Evolutionary conservation across 37 sponge, comb jelly and placozoan genomes (phyloP).

Genomic region (Cladorhizidae sp.): DNA sequence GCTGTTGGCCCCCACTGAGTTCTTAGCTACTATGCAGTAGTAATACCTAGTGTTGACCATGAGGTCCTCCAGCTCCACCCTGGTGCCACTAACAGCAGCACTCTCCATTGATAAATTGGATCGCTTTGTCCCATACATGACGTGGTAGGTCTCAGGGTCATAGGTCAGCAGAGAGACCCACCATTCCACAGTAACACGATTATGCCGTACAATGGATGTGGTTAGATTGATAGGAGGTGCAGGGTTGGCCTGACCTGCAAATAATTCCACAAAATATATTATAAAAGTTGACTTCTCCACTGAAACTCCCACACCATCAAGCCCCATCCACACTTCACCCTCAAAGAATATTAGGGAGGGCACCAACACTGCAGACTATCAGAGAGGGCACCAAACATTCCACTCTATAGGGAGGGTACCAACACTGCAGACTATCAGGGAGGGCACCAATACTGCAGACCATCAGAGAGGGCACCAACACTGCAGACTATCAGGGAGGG

Average conservation of each 20-base stretch:
- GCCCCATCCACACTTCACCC: too few species aligned
- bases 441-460: too few species aligned
- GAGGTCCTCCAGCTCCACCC: slow-evolving; percentile 31
- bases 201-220: slow-evolving; percentile 1
- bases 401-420: too few species aligned
- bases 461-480: too few species aligned
- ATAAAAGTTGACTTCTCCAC: not conserved
- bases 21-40: slow-evolving; percentile 23
- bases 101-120: slow-evolving; percentile 2
- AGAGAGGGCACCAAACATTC: too few species aligned
- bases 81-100: not conserved
- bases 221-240: not conserved
- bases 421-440: too few species aligned
- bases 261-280: not conserved
- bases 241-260: slow-evolving; percentile 12
- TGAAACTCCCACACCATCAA: too few species aligned
- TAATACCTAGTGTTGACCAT: slow-evolving; percentile 17
- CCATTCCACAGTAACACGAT: slow-evolving; percentile 38
- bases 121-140: slow-evolving; percentile 22
- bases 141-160: slow-evolving; percentile 49
- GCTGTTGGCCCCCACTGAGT: slow-evolving; percentile 19
- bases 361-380: too few species aligned
- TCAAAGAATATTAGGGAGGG: too few species aligned
- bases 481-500: too few species aligned
- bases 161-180: slow-evolving; percentile 28